Percentiles rank a stretch among this genome's conserved stretches.
Evolutionary conservation across 2,113 vertebrate genomes (phyloP).

Genomic region (Tyrannus savana): DNA sequence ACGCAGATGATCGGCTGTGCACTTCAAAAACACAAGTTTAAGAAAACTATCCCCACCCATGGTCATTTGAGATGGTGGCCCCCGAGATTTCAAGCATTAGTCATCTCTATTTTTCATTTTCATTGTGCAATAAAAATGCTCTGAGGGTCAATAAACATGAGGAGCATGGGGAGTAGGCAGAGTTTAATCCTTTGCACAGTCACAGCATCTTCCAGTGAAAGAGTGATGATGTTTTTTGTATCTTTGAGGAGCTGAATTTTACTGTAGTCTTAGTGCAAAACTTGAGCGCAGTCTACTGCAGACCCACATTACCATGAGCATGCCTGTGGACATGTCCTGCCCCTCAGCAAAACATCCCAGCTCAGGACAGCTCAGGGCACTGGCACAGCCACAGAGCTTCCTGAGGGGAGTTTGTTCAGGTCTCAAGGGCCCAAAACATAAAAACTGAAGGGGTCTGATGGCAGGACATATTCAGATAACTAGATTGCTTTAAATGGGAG

Average conservation of each 20-base stretch:
- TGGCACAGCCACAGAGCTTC: not conserved
- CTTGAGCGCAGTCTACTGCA: not conserved
- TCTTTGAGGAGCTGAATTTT: not conserved
- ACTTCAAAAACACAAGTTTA: not conserved
- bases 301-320: not conserved
- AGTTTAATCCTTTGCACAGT: not conserved
- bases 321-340: fast-evolving
- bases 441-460: not conserved
- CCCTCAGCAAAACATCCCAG: not conserved
- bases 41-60: not conserved
- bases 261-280: not conserved
- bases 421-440: not conserved
- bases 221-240: not conserved
- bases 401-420: not conserved
- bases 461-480: not conserved
- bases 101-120: not conserved
- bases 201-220: not conserved
- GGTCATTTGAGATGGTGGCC: not conserved
- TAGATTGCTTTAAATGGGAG: not conserved
- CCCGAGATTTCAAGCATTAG: not conserved
- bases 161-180: not conserved
- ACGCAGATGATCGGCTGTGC: not conserved
- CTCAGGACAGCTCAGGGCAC: not conserved
- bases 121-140: not conserved
- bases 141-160: not conserved